Evolutionary conservation across 1,140 invertebrate species (phyloP).

Genomic region (Zaprionus nigranus): DNA sequence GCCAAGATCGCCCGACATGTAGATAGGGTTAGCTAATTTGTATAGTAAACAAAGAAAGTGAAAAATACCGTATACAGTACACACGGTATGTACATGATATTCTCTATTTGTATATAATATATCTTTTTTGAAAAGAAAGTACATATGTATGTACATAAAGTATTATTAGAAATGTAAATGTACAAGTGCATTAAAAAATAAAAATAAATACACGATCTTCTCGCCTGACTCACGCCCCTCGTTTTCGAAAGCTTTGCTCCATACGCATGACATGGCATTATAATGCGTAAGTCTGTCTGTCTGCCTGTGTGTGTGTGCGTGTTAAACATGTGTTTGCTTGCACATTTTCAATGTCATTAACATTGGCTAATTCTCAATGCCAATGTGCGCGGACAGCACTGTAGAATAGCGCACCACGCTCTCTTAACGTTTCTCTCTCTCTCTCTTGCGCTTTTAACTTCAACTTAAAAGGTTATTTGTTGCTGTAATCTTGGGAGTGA

Average conservation of each 20-base stretch:
- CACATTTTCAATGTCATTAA: conserved; percentile 73
- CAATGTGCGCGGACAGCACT: conserved; percentile 5
- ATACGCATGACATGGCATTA: conserved; percentile 4
- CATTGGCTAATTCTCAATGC: conserved; percentile 46
- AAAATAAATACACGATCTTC: neutral
- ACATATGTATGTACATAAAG: too few relatives aligned
- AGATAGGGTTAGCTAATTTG: neutral
- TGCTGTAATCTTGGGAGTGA: conserved; percentile 56
- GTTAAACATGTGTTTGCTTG: conserved; percentile 49
- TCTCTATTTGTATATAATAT: too few relatives aligned
- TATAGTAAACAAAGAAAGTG: neutral
- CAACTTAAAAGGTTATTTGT: conserved; percentile 55
- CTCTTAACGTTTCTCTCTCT: neutral
- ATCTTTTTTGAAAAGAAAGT: too few relatives aligned
- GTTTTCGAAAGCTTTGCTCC: neutral
- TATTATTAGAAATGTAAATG: neutral
- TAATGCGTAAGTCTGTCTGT: neutral
- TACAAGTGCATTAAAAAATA: too few relatives aligned
- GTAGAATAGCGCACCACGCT: neutral
- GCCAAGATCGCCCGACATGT: neutral
- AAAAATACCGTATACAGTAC: neutral
- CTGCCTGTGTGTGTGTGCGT: neutral
- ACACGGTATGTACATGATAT: neutral
- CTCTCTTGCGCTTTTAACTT: conserved; percentile 11
- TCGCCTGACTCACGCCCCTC: neutral